Evolutionary conservation across 1,140 invertebrate genomes (phyloP).

Genomic region (Brachionus rubens): DNA sequence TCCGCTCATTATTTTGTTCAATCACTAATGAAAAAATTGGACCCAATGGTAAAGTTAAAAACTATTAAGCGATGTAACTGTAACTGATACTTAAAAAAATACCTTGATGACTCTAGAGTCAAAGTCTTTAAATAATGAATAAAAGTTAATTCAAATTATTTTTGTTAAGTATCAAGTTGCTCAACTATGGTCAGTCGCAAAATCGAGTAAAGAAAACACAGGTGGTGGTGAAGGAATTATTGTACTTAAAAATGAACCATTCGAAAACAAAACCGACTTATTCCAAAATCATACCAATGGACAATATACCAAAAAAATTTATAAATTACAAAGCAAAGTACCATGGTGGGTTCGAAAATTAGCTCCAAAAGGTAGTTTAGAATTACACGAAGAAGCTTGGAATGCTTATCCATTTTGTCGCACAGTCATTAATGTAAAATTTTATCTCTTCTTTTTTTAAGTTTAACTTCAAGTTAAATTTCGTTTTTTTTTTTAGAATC

Average conservation of each 20-base stretch:
- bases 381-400: constrained; percentile 99
- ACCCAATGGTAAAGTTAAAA: no score
- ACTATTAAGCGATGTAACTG: no score
- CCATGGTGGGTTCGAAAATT: constrained; percentile 73
- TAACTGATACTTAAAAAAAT: no score
- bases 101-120: no score
- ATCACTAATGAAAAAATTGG: no score
- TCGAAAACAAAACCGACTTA: constrained; percentile 79
- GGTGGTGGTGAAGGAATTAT: constrained; percentile 99
- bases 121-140: no score
- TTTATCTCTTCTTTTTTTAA: not conserved
- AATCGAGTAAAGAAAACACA: constrained; percentile 98
- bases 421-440: constrained; percentile 76
- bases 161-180: constrained; percentile 81
- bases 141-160: not conserved
- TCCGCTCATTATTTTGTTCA: no score
- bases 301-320: constrained; percentile 99
- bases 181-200: constrained; percentile 94
- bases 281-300: constrained; percentile 84
- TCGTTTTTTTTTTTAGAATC: constrained; percentile 70
- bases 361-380: constrained; percentile 89
- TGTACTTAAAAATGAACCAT: constrained; percentile 66
- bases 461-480: not conserved
- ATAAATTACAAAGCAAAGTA: constrained; percentile 76
- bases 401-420: constrained; percentile 99